These are phyloP conservation scores for Tachycineta bicolor DNA, from an alignment of 2,113 vertebrate genomes.

Conservation along the genomic window DNA sequence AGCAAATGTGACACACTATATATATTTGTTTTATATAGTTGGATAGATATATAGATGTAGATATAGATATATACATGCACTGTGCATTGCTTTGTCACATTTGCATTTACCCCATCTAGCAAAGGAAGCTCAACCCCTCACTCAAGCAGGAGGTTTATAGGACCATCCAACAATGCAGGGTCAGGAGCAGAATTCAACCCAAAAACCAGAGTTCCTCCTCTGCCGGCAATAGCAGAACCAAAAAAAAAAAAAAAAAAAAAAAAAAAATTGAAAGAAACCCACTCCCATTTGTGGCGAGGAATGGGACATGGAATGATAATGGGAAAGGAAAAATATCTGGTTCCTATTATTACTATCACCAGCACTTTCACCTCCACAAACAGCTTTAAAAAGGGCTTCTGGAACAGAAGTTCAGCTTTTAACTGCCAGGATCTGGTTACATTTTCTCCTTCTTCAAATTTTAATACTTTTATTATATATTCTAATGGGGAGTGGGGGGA, in stretches of 20 bases:
- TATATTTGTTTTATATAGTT: not conserved
- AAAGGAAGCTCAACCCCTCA: not conserved
- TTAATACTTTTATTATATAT: slow-evolving; percentile 66
- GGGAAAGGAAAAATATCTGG: not conserved
- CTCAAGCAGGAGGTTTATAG: not conserved
- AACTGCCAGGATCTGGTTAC: slow-evolving; percentile 13
- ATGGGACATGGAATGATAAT: not conserved
- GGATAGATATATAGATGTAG: no score
- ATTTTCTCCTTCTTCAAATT: slow-evolving; percentile 7
- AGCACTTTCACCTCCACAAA: slow-evolving; percentile 15
- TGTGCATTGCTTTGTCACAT: not conserved
- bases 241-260: not conserved
- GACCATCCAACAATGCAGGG: not conserved
- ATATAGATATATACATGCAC: not conserved
- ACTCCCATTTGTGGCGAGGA: not conserved
- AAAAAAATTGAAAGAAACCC: not conserved
- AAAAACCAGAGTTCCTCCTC: not conserved
- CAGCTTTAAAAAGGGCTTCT: not conserved
- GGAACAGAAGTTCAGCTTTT: slow-evolving; percentile 29
- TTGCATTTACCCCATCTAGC: not conserved
- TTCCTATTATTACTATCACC: slow-evolving; percentile 37
- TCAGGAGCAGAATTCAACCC: not conserved
- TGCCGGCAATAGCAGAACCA: not conserved
- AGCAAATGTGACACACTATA: not conserved
- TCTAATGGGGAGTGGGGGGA: not conserved